Base-by-base conservation (phyloP, 2,888 invertebrate genomes). In the Hecatera dysodea region DNA sequence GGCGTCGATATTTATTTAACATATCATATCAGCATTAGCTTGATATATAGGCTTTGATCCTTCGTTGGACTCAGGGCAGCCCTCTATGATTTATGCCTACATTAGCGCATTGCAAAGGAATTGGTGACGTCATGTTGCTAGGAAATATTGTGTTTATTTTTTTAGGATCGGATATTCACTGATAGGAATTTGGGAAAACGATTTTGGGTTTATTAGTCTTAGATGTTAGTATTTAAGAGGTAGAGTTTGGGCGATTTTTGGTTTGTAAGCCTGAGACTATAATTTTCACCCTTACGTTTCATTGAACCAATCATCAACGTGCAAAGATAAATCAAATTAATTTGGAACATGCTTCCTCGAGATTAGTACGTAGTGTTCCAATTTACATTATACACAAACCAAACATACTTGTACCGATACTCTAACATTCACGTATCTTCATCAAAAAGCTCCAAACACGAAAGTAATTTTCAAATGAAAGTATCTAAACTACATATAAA, bases 1-100 rank as follows among this genome's bases (percentile, higher is more conserved):
- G 90, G 89, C 91, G 91, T 86, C 86, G 91, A 95, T 96, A 95
- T 96, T 96, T 96, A 96, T 96, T 96, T 94, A 95, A 95, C 95
- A 95, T 95, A 95, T 95, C 95, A 95, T 93, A 95, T 94, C 94
- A 92, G 92, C 91, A 94, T 95, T 95, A 95, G 94, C 91, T 88
- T 96, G 95, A 95, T 95, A 94, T 95, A 96, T 94, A 93, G 93
- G 93, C 91, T 90, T 90, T 93, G 94, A 94, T 94, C 93, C 93
- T 91, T 89, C 89, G 90, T 86, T 89, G 89, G 90, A 88, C 90
- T 90, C 87, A 85, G 88, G 85, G 80, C 78, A 74, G 83, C 81
- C 80, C 85, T 82, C 72, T 63, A 73, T 94, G 95, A 95, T 95
- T 95, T 95, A 95, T 94, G 90, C 88, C 83, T 89, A 91, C 90